phyloP scores from a whole-genome alignment of 2,797 vertebrate species.

The Leptatherina wallacei region DNA sequence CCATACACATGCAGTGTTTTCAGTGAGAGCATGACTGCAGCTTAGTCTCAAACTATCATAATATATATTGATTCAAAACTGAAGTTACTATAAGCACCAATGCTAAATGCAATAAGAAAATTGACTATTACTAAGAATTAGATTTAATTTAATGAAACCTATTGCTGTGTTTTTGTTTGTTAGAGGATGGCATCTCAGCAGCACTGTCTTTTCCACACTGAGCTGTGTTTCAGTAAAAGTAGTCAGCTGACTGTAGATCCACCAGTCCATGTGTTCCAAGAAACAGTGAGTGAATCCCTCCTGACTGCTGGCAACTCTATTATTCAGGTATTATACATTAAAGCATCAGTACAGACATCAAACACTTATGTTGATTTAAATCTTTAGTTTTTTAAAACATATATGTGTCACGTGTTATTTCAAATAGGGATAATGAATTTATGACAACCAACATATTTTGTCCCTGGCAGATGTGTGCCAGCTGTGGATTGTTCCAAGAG shows the following conservation, averaged over 20 bases:
- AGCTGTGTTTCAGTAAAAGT: conserved; percentile 72
- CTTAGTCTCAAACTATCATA: neutral
- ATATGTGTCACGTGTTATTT: neutral
- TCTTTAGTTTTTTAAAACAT: neutral
- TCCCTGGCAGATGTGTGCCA: conserved; percentile 76
- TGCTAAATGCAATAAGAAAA: neutral
- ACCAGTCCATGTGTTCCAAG: conserved; percentile 70
- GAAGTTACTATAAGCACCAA: neutral
- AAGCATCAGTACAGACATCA: neutral
- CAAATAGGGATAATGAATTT: neutral
- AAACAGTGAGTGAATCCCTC: conserved; percentile 69
- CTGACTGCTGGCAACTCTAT: conserved; percentile 56
- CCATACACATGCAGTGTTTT: neutral
- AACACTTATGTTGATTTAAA: neutral
- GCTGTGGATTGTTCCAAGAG: conserved; percentile 66
- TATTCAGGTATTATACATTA: conserved; percentile 64
- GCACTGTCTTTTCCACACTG: conserved; percentile 67
- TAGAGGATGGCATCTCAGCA: conserved; percentile 62
- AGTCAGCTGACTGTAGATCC: conserved; percentile 76
- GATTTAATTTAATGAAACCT: neutral
- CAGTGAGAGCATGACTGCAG: neutral
- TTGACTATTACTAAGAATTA: neutral
- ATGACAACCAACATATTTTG: conserved; percentile 8
- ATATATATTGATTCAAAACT: conserved; percentile 3
- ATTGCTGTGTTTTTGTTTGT: neutral